Conservation (phyloP, 1,140 invertebrate genomes). For the Delia radicum region DNA sequence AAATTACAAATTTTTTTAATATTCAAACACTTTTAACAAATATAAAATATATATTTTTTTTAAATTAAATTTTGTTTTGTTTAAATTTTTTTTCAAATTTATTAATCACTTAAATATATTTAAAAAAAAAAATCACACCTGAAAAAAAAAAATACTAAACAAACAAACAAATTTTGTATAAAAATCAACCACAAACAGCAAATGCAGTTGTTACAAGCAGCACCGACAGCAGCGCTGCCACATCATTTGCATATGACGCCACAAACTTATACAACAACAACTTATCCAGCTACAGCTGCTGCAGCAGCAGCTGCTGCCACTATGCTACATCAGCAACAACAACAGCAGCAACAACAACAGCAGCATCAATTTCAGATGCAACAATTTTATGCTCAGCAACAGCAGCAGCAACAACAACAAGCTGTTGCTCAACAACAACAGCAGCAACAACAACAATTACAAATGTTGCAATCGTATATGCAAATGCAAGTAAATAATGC, state of each 20-base stretch:
- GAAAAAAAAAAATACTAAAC: conserved; percentile 13
- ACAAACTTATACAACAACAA: conserved; percentile 47
- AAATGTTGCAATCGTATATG: conserved; percentile 53
- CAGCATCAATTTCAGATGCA: conserved; percentile 36
- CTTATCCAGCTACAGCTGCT: conserved; percentile 48
- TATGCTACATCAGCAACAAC: conserved; percentile 29
- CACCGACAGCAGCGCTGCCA: conserved; percentile 48
- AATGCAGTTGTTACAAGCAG: conserved; percentile 55
- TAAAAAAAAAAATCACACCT: not conserved
- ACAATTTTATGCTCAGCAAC: conserved; percentile 34
- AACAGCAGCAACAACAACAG: conserved; percentile 33
- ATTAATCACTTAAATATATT: no score
- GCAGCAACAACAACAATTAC: conserved; percentile 39
- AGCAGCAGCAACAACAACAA: conserved; percentile 36
- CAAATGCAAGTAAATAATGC: conserved; percentile 51
- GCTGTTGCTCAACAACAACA: conserved; percentile 37
- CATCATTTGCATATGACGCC: conserved; percentile 47
- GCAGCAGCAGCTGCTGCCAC: conserved; percentile 46
- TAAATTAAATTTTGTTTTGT: no score
- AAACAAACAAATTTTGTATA: conserved; percentile 27
- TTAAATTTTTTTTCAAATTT: not conserved
- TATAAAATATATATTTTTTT: not conserved
- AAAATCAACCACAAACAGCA: conserved; percentile 45
- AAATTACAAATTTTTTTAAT: not conserved
- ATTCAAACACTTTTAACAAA: not conserved